Percentiles rank a stretch among this genome's conserved stretches.
These are phyloP conservation scores for Phalacrocorax aristotelis DNA, from an alignment of 2,113 vertebrate species.

Conservation along the genomic window DNA sequence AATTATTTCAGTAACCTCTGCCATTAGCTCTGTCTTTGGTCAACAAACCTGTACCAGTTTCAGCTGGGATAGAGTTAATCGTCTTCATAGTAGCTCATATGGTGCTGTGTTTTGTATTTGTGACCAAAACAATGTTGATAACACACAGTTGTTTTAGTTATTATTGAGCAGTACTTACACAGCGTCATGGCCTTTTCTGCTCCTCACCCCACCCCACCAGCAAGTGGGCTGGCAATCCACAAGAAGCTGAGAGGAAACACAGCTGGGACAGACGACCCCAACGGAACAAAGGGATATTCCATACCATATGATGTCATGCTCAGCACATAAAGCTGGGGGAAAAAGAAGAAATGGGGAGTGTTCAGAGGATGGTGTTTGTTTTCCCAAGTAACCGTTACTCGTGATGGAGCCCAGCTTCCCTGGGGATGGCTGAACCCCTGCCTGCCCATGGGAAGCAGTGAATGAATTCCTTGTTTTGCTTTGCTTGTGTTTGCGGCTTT, in stretches of 20 bases:
- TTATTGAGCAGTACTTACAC: not conserved
- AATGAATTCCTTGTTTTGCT: not conserved
- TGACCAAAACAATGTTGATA: not conserved
- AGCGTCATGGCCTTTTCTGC: not conserved
- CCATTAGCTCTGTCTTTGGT: not conserved
- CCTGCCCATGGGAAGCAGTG: accelerated
- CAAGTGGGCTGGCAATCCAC: accelerated
- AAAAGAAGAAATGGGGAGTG: accelerated
- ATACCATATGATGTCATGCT: accelerated
- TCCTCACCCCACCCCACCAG: not conserved
- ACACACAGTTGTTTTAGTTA: not conserved
- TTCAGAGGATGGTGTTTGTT: accelerated
- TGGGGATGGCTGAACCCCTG: not conserved
- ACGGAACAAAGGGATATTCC: not conserved
- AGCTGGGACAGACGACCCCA: not conserved
- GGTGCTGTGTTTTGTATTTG: not conserved
- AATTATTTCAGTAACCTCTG: not conserved
- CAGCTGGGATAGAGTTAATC: not conserved
- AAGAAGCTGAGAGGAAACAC: not conserved
- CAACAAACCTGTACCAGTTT: not conserved
- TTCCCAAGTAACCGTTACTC: accelerated
- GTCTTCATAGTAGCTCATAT: not conserved
- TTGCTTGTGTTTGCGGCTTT: not conserved
- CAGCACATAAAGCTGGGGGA: not conserved
- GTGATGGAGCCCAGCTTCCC: not conserved